Evolutionary conservation across 2,113 vertebrate genomes (phyloP), one percentile per base, ranked within the genome.

Genomic region (Pomatorhinus ruficollis): DNA sequence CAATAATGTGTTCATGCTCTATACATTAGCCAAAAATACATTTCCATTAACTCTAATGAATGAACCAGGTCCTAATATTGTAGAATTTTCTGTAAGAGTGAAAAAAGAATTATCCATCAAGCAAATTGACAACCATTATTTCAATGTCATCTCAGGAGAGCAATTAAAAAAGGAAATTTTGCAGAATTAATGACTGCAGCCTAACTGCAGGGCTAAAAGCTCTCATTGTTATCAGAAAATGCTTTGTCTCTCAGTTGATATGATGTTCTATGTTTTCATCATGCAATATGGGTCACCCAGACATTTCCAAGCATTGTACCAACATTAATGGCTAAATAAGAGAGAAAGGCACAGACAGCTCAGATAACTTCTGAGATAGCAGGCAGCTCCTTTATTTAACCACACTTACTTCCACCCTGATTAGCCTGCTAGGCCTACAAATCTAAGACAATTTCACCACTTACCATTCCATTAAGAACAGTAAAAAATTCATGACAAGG

Each of bases 401-500:
- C 79, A 90, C 83, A 63, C 33, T 89, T 82, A 79, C 59, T 91
- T 91, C 89, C 78, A 94, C 57, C 35, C 77, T 79, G 91, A 93
- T 95, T 89, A 89, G 70, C 66, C 50, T 89, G 50, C 81, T 57
- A 83, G 86, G 57, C 72, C 90, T 87, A 95, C 91, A 93, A 93
- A 96, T 87, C 94, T 80, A 94, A 93, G 89, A 74, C 83, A 91
- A 90, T 96, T 97, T 96, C 81, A 89, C 70, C 91, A 83, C 83
- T 97, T 96, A 91, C 93, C 90, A 77, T 92, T 95, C 80, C 90
- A 96, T 95, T 96, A 96, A 91, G 94, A 88, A 90, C 53, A 89
- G 82, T 97, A 92, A 97, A 97, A 97, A 92, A 91, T 96, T 95
- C 39, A 96, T 95, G 91, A 96, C 70, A 59, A 94, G 85, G 68